A percentile compares a stretch with the other conserved stretches of the same genome.
phyloP scores from a whole-genome alignment of 2,888 invertebrate species.

The Creontiades dilutus region DNA sequence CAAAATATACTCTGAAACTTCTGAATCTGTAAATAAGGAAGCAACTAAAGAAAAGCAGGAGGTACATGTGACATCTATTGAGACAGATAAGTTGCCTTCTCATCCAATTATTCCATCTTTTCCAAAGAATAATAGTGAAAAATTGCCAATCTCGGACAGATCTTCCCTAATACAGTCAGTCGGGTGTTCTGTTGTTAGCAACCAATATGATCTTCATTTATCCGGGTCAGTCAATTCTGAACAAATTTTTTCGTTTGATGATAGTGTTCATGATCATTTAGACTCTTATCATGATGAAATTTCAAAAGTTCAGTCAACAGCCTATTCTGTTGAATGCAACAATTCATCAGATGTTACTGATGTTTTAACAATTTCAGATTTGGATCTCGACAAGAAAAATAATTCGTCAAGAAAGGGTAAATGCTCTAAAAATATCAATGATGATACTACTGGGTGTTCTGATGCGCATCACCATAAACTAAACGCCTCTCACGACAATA shows the following conservation, averaged over 20 bases:
- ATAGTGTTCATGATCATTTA: not conserved
- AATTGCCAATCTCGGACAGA: not conserved
- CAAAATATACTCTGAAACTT: not conserved
- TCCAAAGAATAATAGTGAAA: not conserved
- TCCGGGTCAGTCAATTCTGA: not conserved
- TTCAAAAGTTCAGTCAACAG: not conserved
- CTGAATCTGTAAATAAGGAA: not conserved
- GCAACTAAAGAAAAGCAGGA: not conserved
- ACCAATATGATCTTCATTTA: not conserved
- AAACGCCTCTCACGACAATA: not conserved
- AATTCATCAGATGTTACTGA: not conserved
- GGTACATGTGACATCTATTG: not conserved
- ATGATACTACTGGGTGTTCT: not conserved
- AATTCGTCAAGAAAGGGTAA: not conserved
- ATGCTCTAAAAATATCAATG: not conserved
- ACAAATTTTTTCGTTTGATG: slow-evolving; percentile 3
- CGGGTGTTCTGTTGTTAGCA: not conserved
- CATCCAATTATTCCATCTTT: not conserved
- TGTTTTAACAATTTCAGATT: not conserved
- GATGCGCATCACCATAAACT: not conserved
- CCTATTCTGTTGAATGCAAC: not conserved
- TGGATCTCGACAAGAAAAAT: not conserved
- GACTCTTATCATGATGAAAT: not conserved
- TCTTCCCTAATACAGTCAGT: not conserved
- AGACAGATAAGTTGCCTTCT: not conserved